Evolutionary conservation across 1,140 invertebrate species (phyloP), one percentile per base, ranked within the genome.

Genomic region (Phymorhynchus buccinoides): DNA sequence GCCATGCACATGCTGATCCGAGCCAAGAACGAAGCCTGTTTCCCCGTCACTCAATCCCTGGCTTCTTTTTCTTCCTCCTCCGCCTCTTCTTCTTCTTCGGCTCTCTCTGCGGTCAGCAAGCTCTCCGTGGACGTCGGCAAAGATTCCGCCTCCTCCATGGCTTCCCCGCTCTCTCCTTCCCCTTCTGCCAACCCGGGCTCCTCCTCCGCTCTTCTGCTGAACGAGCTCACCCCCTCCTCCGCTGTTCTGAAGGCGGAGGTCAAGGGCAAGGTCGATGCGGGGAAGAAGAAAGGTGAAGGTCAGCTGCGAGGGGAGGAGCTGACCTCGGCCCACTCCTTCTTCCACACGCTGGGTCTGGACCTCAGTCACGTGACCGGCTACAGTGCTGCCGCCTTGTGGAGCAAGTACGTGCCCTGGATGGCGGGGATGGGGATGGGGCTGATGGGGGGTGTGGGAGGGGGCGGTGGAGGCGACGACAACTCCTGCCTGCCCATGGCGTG

Each of bases 1-100:
- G 92, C 92, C 35, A 92, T 93, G 91, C 92, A 93, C 85, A 91
- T 93, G 89, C 91, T 93, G 88, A 89, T 92, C 84, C 87, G 92
- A 37, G 92, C 91, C 35, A 91, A 92, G 84, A 89, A 91, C 79
- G 89, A 92, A 80, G 86, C 87, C 1, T 92, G 91, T 83, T 86
- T 88, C 62, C 82, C 86, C 32, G 84, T 6, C 83, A 84, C 0
- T 84, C 32, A 83, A 42, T 18, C 32, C 32, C 27, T n/a, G 14
- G 14, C 37, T 35, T 42, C 44, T 16, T 18, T 27, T 62, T 3
- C 56, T 32, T 3, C 48, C 52, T 14, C 52, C 71, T 32, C 68
- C 68, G 3, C 68, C 68, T 73, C 68, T 32, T 35, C n/a, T 32
- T 73, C 68, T 18, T 32, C n/a, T 18, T 27, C 44, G 52, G 6